These are phyloP conservation scores for Papilio helenus DNA, from an alignment of 1,140 invertebrate species.

Conservation along the genomic window DNA sequence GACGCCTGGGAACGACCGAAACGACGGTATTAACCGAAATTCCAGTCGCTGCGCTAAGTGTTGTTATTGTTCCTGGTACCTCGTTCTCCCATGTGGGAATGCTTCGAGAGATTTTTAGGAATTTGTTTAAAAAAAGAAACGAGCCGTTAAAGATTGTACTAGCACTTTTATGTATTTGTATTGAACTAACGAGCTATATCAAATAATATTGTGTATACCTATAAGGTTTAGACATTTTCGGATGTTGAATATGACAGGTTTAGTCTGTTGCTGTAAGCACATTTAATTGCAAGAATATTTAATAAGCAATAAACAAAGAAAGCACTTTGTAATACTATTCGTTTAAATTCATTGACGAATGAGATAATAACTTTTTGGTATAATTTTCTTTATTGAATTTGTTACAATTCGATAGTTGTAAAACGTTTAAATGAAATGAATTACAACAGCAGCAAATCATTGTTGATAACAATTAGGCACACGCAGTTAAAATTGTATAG, in stretches of 20 bases:
- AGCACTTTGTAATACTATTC: too few species aligned
- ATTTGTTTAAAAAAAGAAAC: slow-evolving; percentile 30
- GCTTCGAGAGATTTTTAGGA: slow-evolving; percentile 20
- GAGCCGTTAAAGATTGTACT: slow-evolving; percentile 15
- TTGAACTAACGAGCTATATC: background rate
- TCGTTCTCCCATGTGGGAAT: slow-evolving; percentile 34
- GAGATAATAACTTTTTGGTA: too few species aligned
- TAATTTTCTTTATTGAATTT: background rate
- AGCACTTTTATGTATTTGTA: background rate
- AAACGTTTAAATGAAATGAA: background rate
- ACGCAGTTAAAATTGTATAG: slow-evolving; percentile 9
- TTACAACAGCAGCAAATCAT: background rate
- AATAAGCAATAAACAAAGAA: too few species aligned
- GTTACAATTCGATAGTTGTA: background rate
- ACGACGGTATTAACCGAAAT: slow-evolving; percentile 36
- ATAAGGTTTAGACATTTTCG: background rate
- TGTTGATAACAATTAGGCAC: background rate
- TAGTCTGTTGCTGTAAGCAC: too few species aligned
- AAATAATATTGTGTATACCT: background rate
- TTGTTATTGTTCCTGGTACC: slow-evolving; percentile 34
- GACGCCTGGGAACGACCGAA: slow-evolving; percentile 35
- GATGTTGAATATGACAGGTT: background rate
- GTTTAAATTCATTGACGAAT: too few species aligned
- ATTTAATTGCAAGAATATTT: too few species aligned
- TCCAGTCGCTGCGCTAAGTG: slow-evolving; percentile 35